Percentiles rank a stretch among this genome's conserved stretches.
Evolutionary conservation across 2,113 vertebrate species (phyloP).

Genomic region (Thunnus thynnus): DNA sequence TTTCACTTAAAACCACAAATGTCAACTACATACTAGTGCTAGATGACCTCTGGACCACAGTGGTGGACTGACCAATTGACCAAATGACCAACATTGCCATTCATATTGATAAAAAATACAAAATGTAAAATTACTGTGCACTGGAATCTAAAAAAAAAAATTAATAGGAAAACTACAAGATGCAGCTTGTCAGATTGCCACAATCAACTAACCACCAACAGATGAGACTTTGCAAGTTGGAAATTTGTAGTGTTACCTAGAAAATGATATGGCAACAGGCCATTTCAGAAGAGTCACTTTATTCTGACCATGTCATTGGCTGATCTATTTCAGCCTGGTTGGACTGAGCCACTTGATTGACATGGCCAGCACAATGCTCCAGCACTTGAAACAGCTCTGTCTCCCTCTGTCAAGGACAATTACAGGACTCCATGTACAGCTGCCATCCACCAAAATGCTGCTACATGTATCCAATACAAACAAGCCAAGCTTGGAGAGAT

Average conservation of each 20-base stretch:
- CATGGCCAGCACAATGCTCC: slow-evolving; percentile 48
- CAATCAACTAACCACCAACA: slow-evolving; percentile 48
- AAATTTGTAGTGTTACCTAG: slow-evolving; percentile 66
- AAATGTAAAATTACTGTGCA: too few relatives aligned
- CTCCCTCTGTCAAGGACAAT: slow-evolving; percentile 76
- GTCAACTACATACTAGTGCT: too few relatives aligned
- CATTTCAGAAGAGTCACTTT: slow-evolving; percentile 78
- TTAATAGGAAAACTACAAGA: too few relatives aligned
- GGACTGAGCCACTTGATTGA: slow-evolving; percentile 70
- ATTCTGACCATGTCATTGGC: slow-evolving; percentile 59
- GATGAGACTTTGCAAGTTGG: slow-evolving; percentile 35
- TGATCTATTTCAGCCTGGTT: slow-evolving; percentile 47
- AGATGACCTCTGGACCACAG: too few relatives aligned
- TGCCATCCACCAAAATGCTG: slow-evolving; percentile 50
- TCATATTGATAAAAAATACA: too few relatives aligned
- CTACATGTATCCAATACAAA: slow-evolving; percentile 62
- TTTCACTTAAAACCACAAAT: too few relatives aligned
- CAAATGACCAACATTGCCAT: too few relatives aligned
- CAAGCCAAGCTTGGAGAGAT: slow-evolving; percentile 37
- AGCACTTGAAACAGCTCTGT: slow-evolving; percentile 57
- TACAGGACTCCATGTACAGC: slow-evolving; percentile 53
- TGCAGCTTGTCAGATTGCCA: background rate
- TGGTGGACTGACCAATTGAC: too few relatives aligned
- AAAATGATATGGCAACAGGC: slow-evolving; percentile 74
- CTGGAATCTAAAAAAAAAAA: background rate